Percentiles rank a stretch among this genome's conserved stretches.
These are phyloP conservation scores for Vimba vimba DNA, from an alignment of 2,113 vertebrate genomes.

Conservation along the genomic window DNA sequence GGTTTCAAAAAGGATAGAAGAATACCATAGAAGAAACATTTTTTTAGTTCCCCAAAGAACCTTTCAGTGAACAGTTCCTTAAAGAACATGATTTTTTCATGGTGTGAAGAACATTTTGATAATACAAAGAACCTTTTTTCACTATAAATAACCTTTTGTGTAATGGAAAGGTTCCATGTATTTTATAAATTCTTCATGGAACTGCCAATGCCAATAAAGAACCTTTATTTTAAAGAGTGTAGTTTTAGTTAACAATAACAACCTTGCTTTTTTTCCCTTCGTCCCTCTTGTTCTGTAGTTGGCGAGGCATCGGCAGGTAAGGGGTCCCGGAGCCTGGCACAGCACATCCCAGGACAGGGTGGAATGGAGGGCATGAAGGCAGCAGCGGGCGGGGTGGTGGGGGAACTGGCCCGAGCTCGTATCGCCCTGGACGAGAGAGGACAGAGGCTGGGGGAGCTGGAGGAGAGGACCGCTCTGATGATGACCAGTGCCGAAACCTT, in stretches of 20 bases:
- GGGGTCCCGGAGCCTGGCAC: slow-evolving; percentile 90
- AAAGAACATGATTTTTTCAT: no score
- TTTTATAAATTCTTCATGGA: no score
- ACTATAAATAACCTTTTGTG: no score
- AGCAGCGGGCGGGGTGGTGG: slow-evolving; percentile 87
- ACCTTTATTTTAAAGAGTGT: no score
- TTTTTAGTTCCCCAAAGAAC: no score
- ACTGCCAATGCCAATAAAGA: no score
- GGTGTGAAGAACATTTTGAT: no score
- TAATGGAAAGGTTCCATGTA: no score
- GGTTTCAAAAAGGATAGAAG: no score
- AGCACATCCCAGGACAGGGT: slow-evolving; percentile 92
- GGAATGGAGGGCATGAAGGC: slow-evolving; percentile 90
- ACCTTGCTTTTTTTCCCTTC: neutral
- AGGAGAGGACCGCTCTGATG: slow-evolving; percentile 93
- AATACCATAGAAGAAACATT: no score
- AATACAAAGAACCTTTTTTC: no score
- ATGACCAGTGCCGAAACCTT: slow-evolving; percentile 94
- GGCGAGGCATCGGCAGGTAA: slow-evolving; percentile 94
- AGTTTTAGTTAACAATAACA: neutral
- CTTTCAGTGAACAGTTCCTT: no score
- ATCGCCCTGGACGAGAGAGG: slow-evolving; percentile 94
- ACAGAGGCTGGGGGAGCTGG: slow-evolving; percentile 93
- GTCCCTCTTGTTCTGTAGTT: slow-evolving; percentile 72
- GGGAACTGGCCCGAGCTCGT: slow-evolving; percentile 90